A percentile compares a stretch with the other conserved stretches of the same genome.
Evolutionary conservation across 1,140 invertebrate species (phyloP).

Genomic region (Riptortus pedestris): DNA sequence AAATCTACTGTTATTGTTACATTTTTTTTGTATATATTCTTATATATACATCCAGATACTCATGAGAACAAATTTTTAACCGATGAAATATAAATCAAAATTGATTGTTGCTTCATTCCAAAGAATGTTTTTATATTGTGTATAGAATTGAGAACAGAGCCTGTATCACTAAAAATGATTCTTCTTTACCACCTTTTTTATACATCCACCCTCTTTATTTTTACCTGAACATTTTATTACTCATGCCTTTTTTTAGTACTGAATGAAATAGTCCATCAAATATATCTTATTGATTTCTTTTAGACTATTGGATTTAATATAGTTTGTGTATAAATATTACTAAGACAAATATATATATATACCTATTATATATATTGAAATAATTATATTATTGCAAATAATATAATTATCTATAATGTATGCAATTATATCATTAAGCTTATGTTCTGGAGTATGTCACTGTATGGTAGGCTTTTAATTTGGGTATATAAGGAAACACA

Average conservation of each 20-base stretch:
- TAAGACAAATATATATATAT: conserved; percentile 1
- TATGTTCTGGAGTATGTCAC: background rate
- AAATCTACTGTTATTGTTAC: background rate
- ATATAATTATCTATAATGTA: background rate
- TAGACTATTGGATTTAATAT: conserved; percentile 17
- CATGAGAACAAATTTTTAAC: background rate
- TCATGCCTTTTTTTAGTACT: too few species aligned
- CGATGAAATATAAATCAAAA: background rate
- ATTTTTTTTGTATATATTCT: background rate
- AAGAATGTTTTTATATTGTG: background rate
- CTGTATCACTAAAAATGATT: background rate
- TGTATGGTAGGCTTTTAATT: background rate
- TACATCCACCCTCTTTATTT: background rate
- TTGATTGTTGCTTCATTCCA: background rate
- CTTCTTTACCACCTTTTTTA: background rate
- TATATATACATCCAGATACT: background rate
- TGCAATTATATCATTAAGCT: conserved; percentile 1
- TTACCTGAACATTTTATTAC: too few species aligned
- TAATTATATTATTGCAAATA: conserved; percentile 4
- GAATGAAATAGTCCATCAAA: too few species aligned
- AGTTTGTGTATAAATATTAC: conserved; percentile 5
- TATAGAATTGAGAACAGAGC: background rate
- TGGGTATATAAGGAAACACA: background rate
- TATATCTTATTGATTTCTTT: background rate
- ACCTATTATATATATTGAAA: too few species aligned